phyloP scores from a whole-genome alignment of 2,797 vertebrate species.

The Xenops minutus region DNA sequence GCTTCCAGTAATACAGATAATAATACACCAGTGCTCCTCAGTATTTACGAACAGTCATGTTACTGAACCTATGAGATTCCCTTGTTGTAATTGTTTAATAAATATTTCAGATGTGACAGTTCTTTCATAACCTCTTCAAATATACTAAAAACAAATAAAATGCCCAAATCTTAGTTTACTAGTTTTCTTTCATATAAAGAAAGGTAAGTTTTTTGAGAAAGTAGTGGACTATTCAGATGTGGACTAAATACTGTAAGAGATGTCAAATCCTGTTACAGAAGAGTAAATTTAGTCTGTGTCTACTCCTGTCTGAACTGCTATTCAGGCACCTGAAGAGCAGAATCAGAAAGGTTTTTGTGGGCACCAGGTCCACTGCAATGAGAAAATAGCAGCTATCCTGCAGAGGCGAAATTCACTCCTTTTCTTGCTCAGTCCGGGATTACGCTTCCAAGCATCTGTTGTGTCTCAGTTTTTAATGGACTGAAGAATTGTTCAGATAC shows the following conservation, averaged over 20 bases:
- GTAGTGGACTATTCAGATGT: background rate
- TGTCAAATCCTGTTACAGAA: background rate
- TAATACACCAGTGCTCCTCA: background rate
- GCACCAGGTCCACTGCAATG: background rate
- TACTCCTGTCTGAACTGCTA: background rate
- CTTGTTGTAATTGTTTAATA: background rate
- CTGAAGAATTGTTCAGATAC: background rate
- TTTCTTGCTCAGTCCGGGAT: background rate
- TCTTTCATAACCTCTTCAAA: background rate
- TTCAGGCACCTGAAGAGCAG: background rate
- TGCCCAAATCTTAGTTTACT: background rate
- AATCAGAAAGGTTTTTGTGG: background rate
- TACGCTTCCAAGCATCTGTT: background rate
- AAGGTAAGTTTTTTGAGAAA: background rate
- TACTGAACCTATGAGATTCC: background rate
- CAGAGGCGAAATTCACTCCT: background rate
- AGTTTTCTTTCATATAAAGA: background rate
- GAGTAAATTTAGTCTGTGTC: background rate
- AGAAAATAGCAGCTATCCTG: background rate
- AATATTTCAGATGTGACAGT: background rate
- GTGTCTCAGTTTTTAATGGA: background rate
- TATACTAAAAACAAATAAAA: background rate
- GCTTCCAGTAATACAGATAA: background rate
- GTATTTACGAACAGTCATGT: background rate
- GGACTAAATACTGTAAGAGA: background rate